Evolutionary conservation across 2,888 invertebrate genomes (phyloP).

Genomic region (Drosophila pegasa): DNA sequence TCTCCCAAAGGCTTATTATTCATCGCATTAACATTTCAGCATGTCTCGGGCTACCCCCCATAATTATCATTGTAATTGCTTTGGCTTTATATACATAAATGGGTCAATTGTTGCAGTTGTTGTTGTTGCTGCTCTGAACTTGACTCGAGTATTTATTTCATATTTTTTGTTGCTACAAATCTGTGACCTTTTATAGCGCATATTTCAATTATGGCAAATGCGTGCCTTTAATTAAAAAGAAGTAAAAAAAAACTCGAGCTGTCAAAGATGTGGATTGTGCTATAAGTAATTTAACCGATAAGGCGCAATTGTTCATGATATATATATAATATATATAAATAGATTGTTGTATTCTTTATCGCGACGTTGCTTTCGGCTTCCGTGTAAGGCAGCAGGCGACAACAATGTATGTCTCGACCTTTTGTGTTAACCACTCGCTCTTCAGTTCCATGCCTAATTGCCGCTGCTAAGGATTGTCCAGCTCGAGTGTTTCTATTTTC

Average conservation of each 20-base stretch:
- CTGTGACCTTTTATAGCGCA: constrained; percentile 44
- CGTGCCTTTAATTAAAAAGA: constrained; percentile 38
- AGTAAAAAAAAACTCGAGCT: constrained; percentile 22
- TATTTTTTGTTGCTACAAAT: constrained; percentile 19
- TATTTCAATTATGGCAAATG: constrained; percentile 40
- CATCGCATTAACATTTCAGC: constrained; percentile 66
- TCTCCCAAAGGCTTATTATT: constrained; percentile 67
- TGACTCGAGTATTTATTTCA: constrained; percentile 40
- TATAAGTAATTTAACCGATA: constrained; percentile 62
- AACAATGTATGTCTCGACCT: background rate
- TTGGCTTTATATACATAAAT: constrained; percentile 54
- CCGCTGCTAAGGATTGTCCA: constrained; percentile 20
- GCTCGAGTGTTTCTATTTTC: background rate
- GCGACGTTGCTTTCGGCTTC: constrained; percentile 23
- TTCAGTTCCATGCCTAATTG: constrained; percentile 42
- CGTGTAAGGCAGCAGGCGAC: constrained; percentile 5
- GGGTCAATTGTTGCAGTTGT: constrained; percentile 55
- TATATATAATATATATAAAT: constrained; percentile 23
- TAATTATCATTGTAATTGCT: constrained; percentile 70
- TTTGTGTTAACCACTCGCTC: background rate
- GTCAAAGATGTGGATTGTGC: constrained; percentile 43
- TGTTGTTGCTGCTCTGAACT: constrained; percentile 55
- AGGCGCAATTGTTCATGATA: constrained; percentile 43
- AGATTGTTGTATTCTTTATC: constrained; percentile 39
- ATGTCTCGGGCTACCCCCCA: constrained; percentile 52